phyloP scores from a whole-genome alignment of 2,888 invertebrate genomes.

The Ochropacha duplaris region DNA sequence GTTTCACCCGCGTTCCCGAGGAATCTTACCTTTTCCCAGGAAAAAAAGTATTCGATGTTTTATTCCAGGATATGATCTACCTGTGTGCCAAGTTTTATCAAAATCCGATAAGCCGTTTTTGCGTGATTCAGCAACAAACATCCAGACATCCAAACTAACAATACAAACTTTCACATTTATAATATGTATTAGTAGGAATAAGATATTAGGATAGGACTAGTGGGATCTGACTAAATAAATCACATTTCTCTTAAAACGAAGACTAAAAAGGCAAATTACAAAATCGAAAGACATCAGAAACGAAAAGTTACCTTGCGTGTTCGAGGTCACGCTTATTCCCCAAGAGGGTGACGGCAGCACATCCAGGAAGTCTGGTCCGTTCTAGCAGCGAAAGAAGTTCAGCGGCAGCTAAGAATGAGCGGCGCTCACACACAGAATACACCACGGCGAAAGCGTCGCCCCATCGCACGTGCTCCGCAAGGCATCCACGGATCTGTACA shows the following conservation, averaged over 20 bases:
- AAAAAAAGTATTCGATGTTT: too few relatives aligned
- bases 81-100: too few relatives aligned
- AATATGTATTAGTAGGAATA: too few relatives aligned
- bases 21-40: too few relatives aligned
- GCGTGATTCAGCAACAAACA: too few relatives aligned
- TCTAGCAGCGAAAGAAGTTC: conserved; percentile 87
- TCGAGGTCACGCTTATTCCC: conserved; percentile 93
- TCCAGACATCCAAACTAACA: too few relatives aligned
- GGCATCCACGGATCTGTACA: conserved; percentile 86
- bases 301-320: conserved; percentile 85
- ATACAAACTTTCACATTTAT: too few relatives aligned
- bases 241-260: not conserved
- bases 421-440: conserved; percentile 86
- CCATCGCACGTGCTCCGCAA: conserved; percentile 90
- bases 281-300: not conserved
- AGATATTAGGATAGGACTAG: too few relatives aligned
- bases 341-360: conserved; percentile 88
- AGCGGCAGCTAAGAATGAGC: conserved; percentile 85
- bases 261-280: not conserved
- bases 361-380: conserved; percentile 87
- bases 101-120: too few relatives aligned
- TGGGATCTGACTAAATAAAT: too few relatives aligned
- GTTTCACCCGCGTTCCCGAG: too few relatives aligned
- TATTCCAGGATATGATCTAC: too few relatives aligned
- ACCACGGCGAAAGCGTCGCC: conserved; percentile 92